Percentiles rank a stretch among this genome's conserved stretches.
These are phyloP conservation scores for Blera fallax DNA, from an alignment of 2,888 invertebrate species.

Conservation along the genomic window DNA sequence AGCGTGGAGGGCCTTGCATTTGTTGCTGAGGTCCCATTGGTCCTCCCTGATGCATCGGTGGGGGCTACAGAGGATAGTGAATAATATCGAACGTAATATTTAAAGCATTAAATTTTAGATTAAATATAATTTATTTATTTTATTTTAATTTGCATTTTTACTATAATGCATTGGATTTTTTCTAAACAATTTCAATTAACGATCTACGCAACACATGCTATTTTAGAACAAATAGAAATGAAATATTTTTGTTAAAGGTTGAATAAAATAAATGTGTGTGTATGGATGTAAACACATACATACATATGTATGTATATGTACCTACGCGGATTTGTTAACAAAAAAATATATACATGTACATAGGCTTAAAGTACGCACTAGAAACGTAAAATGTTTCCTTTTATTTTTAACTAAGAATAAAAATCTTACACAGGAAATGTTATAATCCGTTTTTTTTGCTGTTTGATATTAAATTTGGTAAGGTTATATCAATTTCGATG, in stretches of 20 bases:
- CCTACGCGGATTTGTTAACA: too few species aligned
- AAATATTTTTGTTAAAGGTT: neutral
- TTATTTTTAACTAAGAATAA: neutral
- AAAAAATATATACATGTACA: too few species aligned
- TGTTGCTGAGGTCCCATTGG: slow-evolving; percentile 82
- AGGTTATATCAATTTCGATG: too few species aligned
- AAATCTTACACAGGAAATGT: neutral
- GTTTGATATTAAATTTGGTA: neutral
- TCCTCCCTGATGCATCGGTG: slow-evolving; percentile 84
- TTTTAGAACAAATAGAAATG: neutral
- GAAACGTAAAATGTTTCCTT: too few species aligned
- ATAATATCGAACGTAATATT: slow-evolving; percentile 66
- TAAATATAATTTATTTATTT: slow-evolving; percentile 29
- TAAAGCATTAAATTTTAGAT: slow-evolving; percentile 34
- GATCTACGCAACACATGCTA: slow-evolving; percentile 15
- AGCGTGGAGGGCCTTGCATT: slow-evolving; percentile 83
- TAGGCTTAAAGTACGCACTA: too few species aligned
- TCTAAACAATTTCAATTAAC: neutral
- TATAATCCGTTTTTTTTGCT: neutral
- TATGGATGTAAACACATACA: too few species aligned
- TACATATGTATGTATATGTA: too few species aligned
- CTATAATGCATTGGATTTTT: neutral
- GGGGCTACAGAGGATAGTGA: slow-evolving; percentile 74
- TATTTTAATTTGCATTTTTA: neutral
- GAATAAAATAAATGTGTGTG: neutral